These are phyloP conservation scores for Hydropsyche betteni DNA, from an alignment of 2,888 invertebrate species.

Conservation along the genomic window DNA sequence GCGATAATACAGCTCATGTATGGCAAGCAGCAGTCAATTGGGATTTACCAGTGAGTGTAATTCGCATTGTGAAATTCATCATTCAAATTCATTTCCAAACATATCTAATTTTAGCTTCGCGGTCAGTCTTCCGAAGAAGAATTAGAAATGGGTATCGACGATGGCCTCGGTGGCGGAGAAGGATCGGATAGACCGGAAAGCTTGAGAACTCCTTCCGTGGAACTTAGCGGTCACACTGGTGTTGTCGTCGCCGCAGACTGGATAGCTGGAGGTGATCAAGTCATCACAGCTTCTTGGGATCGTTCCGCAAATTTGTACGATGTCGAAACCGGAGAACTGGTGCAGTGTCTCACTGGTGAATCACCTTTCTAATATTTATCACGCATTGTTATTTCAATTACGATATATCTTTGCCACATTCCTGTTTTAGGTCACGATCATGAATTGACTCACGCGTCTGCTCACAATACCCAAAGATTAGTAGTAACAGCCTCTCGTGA, in stretches of 20 bases:
- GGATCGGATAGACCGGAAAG: slow-evolving; percentile 79
- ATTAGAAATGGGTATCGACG: slow-evolving; percentile 65
- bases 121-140: slow-evolving; percentile 89
- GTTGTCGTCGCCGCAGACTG: slow-evolving; percentile 97
- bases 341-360: slow-evolving; percentile 80
- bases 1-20: slow-evolving; percentile 94
- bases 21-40: slow-evolving; percentile 95
- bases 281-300: slow-evolving; percentile 98
- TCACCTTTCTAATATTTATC: no score
- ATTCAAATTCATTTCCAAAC: no score
- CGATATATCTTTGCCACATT: no score
- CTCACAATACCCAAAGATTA: slow-evolving; percentile 88
- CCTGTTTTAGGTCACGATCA: slow-evolving; percentile 84
- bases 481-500: slow-evolving; percentile 97
- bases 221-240: slow-evolving; percentile 79
- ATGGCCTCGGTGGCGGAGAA: slow-evolving; percentile 66
- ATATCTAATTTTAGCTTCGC: slow-evolving; percentile 59
- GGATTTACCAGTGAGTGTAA: slow-evolving; percentile 73
- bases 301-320: slow-evolving; percentile 95
- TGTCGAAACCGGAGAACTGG: slow-evolving; percentile 87
- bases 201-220: slow-evolving; percentile 84
- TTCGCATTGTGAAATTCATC: no score
- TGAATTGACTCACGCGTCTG: slow-evolving; percentile 92
- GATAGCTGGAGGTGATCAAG: slow-evolving; percentile 77
- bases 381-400: no score